phyloP scores from a whole-genome alignment of 2,113 vertebrate genomes.

The Nipponia nippon region DNA sequence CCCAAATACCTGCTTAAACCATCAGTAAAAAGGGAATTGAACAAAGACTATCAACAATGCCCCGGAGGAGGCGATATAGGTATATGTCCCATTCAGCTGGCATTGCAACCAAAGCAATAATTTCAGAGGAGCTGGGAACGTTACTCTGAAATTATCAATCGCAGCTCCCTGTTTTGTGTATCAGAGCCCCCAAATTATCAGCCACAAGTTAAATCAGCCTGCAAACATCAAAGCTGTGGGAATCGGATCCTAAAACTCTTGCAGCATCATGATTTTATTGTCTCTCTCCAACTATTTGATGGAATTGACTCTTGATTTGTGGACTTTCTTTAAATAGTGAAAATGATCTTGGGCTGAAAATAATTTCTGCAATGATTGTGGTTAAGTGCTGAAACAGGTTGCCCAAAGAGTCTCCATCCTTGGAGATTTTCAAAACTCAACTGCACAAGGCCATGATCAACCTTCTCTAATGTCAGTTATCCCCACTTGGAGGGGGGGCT shows the following conservation, averaged over 20 bases:
- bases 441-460: neutral
- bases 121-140: neutral
- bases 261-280: neutral
- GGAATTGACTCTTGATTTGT: neutral
- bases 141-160: neutral
- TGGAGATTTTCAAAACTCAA: neutral
- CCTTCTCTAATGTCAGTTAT: neutral
- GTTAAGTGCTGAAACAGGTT: neutral
- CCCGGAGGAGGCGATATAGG: neutral
- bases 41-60: accelerated
- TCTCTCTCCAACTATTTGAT: neutral
- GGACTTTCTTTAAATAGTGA: neutral
- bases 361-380: neutral
- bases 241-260: neutral
- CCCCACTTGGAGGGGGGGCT: neutral
- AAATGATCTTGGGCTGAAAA: neutral
- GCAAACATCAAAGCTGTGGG: neutral
- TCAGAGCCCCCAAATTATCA: neutral
- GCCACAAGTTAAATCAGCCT: neutral
- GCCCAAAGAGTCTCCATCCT: neutral
- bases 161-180: neutral
- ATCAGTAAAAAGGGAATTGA: neutral
- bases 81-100: accelerated
- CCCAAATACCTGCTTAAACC: neutral
- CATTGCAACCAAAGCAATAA: neutral